Conservation (phyloP, 2,113 vertebrate species). For the Nannobrachium achirus region DNA sequence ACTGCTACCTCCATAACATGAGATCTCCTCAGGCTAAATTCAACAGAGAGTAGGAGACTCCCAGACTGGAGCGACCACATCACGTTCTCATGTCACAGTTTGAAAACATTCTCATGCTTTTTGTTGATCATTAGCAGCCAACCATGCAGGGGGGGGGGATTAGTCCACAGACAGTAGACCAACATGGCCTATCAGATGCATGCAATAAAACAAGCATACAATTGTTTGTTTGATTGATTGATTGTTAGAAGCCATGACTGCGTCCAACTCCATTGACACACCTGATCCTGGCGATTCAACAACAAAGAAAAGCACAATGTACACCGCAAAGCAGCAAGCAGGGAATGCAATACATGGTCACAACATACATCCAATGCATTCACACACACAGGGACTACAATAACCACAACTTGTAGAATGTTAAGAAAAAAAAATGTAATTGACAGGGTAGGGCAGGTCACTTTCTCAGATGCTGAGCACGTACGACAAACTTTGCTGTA, state of each 20-base stretch:
- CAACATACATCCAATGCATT: constrained; percentile 12
- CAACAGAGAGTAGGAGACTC: constrained; percentile 21
- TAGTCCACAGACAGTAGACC: constrained; percentile 34
- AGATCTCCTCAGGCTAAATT: constrained; percentile 18
- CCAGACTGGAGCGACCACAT: neutral
- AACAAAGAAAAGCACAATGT: neutral
- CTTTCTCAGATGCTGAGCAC: constrained; percentile 32
- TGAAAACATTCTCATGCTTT: constrained; percentile 24
- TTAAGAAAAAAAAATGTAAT: constrained; percentile 12
- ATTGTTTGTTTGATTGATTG: too few relatives aligned
- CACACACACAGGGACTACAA: constrained; percentile 21
- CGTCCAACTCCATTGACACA: neutral
- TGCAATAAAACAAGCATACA: constrained; percentile 9
- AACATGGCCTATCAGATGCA: constrained; percentile 29
- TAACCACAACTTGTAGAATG: constrained; percentile 30
- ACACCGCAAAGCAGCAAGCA: neutral
- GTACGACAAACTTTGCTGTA: neutral
- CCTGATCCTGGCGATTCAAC: neutral
- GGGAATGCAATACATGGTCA: constrained; percentile 15
- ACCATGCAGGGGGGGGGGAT: constrained; percentile 19
- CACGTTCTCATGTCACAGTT: constrained; percentile 21
- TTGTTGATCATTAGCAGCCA: constrained; percentile 10
- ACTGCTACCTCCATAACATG: constrained; percentile 56
- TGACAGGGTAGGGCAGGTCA: constrained; percentile 12
- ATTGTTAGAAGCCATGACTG: constrained; percentile 1